Evolutionary conservation across 1,140 invertebrate species (phyloP).

Genomic region (Myzus persicae): DNA sequence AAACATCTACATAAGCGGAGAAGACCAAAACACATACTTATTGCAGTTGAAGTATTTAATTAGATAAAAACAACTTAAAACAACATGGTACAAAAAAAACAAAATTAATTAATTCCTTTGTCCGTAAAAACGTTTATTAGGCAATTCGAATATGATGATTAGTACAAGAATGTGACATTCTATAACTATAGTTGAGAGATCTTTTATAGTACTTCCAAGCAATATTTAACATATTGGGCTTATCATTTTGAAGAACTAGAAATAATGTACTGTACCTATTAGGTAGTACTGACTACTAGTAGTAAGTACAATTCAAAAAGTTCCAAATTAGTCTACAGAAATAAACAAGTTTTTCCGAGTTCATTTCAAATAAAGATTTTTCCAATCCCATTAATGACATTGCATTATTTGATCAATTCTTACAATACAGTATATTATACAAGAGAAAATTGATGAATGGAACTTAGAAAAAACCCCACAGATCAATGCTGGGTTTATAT

Average conservation of each 20-base stretch:
- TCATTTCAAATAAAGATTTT: slow-evolving; percentile 22
- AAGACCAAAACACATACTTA: too few relatives aligned
- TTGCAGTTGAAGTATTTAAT: slow-evolving; percentile 12
- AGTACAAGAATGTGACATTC: too few relatives aligned
- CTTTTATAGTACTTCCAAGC: too few relatives aligned
- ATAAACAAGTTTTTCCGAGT: neutral
- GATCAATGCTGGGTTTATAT: slow-evolving; percentile 5
- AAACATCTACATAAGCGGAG: too few relatives aligned
- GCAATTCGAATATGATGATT: too few relatives aligned
- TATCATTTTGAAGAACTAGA: too few relatives aligned
- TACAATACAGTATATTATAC: slow-evolving; percentile 11
- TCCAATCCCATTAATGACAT: neutral
- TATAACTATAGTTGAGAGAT: too few relatives aligned
- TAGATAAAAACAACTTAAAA: slow-evolving; percentile 9
- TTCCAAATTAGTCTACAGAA: slow-evolving; percentile 1
- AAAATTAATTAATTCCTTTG: slow-evolving; percentile 16
- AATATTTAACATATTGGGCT: too few relatives aligned
- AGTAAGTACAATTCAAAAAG: too few relatives aligned
- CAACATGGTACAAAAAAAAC: neutral
- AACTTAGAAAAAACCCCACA: neutral
- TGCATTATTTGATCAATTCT: slow-evolving; percentile 31
- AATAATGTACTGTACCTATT: too few relatives aligned
- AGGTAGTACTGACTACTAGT: too few relatives aligned
- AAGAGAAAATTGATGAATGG: neutral
- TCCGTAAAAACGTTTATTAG: neutral